These are phyloP conservation scores for Agrotis segetum DNA, from an alignment of 2,888 invertebrate genomes.

Conservation along the genomic window DNA sequence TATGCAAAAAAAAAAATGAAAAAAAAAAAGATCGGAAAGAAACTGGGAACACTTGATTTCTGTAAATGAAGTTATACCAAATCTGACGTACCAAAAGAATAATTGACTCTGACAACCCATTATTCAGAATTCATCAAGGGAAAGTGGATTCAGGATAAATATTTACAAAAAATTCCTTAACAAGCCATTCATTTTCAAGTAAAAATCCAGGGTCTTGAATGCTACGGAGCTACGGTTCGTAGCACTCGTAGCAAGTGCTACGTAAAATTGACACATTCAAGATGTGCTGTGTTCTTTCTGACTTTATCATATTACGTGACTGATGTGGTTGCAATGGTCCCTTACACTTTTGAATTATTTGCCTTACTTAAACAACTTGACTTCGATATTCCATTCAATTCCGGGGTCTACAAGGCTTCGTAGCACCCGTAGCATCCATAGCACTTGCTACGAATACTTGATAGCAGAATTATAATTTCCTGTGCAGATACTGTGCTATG, in stretches of 20 bases:
- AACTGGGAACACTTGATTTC: no score
- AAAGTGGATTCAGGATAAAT: background rate
- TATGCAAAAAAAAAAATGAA: no score
- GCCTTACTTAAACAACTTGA: no score
- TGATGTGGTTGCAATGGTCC: background rate
- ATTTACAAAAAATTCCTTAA: no score
- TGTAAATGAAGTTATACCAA: no score
- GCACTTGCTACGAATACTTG: conserved; percentile 37
- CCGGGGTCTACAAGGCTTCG: background rate
- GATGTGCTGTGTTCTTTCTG: background rate
- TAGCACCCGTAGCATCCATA: conserved; percentile 7
- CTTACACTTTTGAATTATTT: background rate
- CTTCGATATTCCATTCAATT: background rate
- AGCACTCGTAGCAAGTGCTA: background rate
- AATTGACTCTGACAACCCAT: background rate
- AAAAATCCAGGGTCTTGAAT: background rate
- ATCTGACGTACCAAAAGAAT: background rate
- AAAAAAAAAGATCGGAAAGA: no score
- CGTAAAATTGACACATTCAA: no score
- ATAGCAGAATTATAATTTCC: conserved; percentile 19
- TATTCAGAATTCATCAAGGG: background rate
- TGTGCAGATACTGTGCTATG: conserved; percentile 23
- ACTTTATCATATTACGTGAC: background rate
- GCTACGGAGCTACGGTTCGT: no score
- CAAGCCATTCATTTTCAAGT: background rate